Percentiles rank a stretch among this genome's conserved stretches.
Evolutionary conservation across 2,113 vertebrate genomes (phyloP).

Genomic region (Glaucidium brasilianum): DNA sequence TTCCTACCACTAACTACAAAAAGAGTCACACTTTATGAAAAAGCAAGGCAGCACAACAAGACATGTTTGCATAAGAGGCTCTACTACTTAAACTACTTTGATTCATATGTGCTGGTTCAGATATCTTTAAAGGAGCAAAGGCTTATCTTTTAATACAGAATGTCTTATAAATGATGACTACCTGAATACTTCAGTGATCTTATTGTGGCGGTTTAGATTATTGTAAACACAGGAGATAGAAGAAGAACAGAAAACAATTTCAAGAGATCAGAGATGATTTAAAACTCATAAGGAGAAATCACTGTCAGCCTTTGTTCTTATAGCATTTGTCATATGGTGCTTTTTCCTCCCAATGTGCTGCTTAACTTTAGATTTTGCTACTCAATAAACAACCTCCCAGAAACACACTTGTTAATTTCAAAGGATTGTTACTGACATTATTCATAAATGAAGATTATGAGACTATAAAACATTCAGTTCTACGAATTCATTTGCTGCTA

Average conservation of each 20-base stretch:
- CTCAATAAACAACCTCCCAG: constrained; percentile 62
- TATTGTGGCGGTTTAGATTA: constrained; percentile 60
- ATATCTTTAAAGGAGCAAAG: constrained; percentile 56
- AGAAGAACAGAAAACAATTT: constrained; percentile 62
- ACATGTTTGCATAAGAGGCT: constrained; percentile 29
- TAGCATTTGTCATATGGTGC: not conserved
- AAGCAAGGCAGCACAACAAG: constrained; percentile 32
- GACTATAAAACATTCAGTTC: not conserved
- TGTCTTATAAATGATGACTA: constrained; percentile 55
- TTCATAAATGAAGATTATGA: constrained; percentile 48
- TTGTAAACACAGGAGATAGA: constrained; percentile 57
- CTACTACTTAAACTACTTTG: constrained; percentile 52
- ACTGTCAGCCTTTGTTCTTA: constrained; percentile 56
- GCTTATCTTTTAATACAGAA: constrained; percentile 62
- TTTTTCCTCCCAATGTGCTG: constrained; percentile 23
- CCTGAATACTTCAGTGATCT: constrained; percentile 47
- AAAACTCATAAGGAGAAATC: constrained; percentile 66
- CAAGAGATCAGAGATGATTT: constrained; percentile 67
- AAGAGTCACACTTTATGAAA: constrained; percentile 31
- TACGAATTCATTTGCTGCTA: constrained; percentile 34
- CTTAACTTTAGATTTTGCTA: constrained; percentile 31
- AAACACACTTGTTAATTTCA: constrained; percentile 42
- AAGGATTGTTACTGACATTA: constrained; percentile 48
- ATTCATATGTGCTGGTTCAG: constrained; percentile 24
- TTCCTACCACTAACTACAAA: not conserved